Base-by-base conservation (phyloP, 2,888 invertebrate genomes). In the Ormyrus nitidulus region DNA sequence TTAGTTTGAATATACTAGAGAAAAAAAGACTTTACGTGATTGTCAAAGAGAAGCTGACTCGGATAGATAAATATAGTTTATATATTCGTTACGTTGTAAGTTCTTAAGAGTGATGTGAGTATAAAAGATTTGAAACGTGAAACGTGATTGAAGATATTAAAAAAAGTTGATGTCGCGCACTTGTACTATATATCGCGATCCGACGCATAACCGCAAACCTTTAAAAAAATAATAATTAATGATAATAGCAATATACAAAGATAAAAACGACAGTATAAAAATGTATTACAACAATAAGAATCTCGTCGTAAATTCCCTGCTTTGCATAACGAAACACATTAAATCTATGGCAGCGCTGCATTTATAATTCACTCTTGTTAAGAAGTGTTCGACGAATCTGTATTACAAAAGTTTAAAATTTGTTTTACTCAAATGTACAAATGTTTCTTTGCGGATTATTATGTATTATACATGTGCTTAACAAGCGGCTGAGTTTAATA, bases 401-500 rank as follows among this genome's bases (percentile, higher is more conserved):
- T 9, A 66, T 71, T 51, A 69, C 49, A 75, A 73, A 79, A 65
- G 10, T 34, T 79, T 44, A 58, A 53, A 48, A 9, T 56, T 70
- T 73, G 79, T 82, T 81, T 82, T 64, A 68, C 48, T 77, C 10
- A 58, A 71, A 77, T 80, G 0, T 80, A 77, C 64, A 64, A 58
- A 64, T 76, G 44, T 69, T 34, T 74, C 65, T n/a, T 56, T 58
- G n/a, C 13, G 61, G n/a, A 54, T 54, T 71, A 58, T 59, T 66
- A 46, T 7, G 46, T 69, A 64, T 72, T 72, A 83, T 82, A 83
- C 73, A 79, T 87, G 87, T 86, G 87, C 87, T 85, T 85, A 84
- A 84, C 81, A 86, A 89, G 88, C 87, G 87, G 85, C 87, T 87
- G 80, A 82, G 78, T 54, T 77, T 77, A 62, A 44, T 59, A 62